Conservation (phyloP, 2,113 vertebrate species). For the Poecilia latipinna region DNA sequence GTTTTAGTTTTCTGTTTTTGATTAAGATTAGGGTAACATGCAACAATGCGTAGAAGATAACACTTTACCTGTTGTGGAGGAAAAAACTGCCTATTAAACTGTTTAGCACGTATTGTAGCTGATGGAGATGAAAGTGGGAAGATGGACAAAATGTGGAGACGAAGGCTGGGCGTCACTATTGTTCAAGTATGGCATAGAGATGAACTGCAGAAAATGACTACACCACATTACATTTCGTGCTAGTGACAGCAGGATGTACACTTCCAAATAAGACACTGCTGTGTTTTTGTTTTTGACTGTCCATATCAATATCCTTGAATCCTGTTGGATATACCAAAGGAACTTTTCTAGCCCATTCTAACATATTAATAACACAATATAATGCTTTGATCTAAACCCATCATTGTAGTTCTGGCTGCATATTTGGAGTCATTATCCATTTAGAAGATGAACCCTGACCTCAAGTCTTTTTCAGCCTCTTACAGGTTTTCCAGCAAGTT, state of each 20-base stretch:
- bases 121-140: too few species aligned
- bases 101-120: not conserved
- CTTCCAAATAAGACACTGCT: not conserved
- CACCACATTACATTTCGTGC: not conserved
- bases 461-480: not conserved
- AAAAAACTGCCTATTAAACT: not conserved
- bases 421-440: not conserved
- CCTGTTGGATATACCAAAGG: not conserved
- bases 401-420: not conserved
- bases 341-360: not conserved
- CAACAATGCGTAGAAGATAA: too few species aligned
- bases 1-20: not conserved
- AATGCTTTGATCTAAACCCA: too few species aligned
- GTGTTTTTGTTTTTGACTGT: not conserved
- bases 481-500: not conserved
- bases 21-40: too few species aligned
- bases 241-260: not conserved
- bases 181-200: not conserved
- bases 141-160: not conserved
- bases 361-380: too few species aligned
- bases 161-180: not conserved
- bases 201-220: not conserved
- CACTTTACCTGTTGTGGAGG: not conserved
- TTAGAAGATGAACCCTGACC: not conserved
- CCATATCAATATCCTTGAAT: not conserved